A percentile compares a stretch with the other conserved stretches of the same genome.
phyloP scores from a whole-genome alignment of 2,888 invertebrate genomes.

The Cryptophagus acutangulus region DNA sequence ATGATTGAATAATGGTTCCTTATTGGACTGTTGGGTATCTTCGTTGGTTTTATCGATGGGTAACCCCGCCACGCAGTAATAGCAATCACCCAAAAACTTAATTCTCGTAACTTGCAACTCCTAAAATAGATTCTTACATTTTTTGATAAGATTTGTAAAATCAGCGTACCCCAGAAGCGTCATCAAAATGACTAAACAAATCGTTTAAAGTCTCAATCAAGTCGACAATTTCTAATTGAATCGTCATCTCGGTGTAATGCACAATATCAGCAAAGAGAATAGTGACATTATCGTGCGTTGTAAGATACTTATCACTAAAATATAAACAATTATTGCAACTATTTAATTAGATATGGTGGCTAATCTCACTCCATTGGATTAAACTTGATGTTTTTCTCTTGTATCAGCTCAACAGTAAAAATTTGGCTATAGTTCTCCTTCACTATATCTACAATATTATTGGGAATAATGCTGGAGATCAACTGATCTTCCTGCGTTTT shows the following conservation, averaged over 20 bases:
- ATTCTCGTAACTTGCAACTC: constrained; percentile 75
- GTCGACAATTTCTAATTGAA: constrained; percentile 67
- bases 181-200: constrained; percentile 86
- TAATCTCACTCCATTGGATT: constrained; percentile 47
- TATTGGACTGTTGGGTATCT: too few relatives aligned
- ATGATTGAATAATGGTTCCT: constrained; percentile 71
- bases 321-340: constrained; percentile 6
- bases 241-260: constrained; percentile 85
- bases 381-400: constrained; percentile 19
- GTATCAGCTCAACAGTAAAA: too few relatives aligned
- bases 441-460: constrained; percentile 68
- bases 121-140: constrained; percentile 43
- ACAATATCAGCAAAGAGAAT: constrained; percentile 92
- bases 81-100: constrained; percentile 91
- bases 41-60: too few relatives aligned
- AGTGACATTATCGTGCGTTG: constrained; percentile 82
- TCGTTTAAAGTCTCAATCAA: constrained; percentile 86
- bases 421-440: constrained; percentile 38
- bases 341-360: constrained; percentile 3
- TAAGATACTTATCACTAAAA: constrained; percentile 76
- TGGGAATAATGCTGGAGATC: constrained; percentile 79
- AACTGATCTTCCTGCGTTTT: constrained; percentile 85
- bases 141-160: constrained; percentile 3
- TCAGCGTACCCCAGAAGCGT: constrained; percentile 74
- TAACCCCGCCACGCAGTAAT: constrained; percentile 87